Conservation (phyloP, 2,797 vertebrate species). For the Sebastes diaconus region DNA sequence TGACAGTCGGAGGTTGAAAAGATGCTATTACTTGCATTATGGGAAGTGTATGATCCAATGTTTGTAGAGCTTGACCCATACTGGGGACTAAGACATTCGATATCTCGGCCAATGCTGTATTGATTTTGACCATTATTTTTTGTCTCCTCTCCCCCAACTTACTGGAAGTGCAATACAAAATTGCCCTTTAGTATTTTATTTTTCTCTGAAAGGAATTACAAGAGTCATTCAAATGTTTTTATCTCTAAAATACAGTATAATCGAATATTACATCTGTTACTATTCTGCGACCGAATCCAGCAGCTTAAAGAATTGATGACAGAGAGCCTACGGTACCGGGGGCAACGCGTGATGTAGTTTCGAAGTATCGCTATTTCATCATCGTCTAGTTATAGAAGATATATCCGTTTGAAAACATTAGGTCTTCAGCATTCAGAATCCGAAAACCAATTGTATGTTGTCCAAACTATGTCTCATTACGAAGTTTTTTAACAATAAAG, state of each 20-base stretch:
- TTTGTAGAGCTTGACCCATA: not conserved
- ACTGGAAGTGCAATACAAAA: not conserved
- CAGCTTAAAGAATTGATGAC: not conserved
- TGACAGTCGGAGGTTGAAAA: not conserved
- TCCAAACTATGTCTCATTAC: too few species aligned
- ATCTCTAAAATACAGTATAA: not conserved
- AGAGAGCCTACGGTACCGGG: too few species aligned
- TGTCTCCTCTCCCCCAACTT: not conserved
- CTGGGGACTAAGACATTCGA: not conserved
- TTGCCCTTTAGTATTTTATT: not conserved
- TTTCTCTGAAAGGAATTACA: not conserved
- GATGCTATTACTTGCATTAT: not conserved
- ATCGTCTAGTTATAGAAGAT: too few species aligned
- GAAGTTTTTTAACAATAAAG: too few species aligned
- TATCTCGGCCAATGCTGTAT: not conserved
- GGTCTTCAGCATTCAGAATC: too few species aligned
- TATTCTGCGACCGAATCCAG: not conserved
- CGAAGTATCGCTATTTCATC: too few species aligned
- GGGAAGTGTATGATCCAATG: not conserved
- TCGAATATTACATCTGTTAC: not conserved
- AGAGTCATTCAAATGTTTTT: not conserved
- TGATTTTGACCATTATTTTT: not conserved
- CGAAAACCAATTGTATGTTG: too few species aligned
- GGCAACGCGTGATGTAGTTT: too few species aligned
- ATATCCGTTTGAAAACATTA: too few species aligned